Base-by-base conservation (phyloP, 2,797 vertebrate species). In the Periophthalmus magnuspinnatus region DNA sequence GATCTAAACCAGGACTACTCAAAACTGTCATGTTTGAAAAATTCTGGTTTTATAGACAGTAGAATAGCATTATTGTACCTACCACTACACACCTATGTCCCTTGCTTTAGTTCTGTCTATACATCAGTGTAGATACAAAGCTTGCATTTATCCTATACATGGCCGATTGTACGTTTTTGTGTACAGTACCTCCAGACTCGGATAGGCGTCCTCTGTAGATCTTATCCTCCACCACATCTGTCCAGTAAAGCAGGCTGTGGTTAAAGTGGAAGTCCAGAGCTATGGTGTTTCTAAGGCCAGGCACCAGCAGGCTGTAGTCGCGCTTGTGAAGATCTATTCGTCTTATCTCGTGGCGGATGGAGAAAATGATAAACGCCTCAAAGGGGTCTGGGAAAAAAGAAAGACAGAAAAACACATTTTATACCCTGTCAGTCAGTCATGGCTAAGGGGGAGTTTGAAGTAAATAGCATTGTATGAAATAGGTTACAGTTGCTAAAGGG, bases 351-450 rank as follows among this genome's bases (percentile, higher is more conserved):
- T 99, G 97, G 6, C 98, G 96, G 90, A 99, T 99, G 48, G 98
- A 99, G 91, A 99, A 99, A 92, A 99, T 99, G 84, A 99, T 95
- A 88, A 98, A 99, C 81, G 98, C 96, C 86, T 99, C 98, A 91
- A 99, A 99, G 52, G 96, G 93, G 95, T 99, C 98, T 99, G 91
- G 16, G 33, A 17, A 14, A 80, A 8, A 54, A 13, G 38, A 68
- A 75, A 77, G 34, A 9, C 34, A 64, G 62, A 64, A 47, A 60
- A 72, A 8, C 22, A 32, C 8, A 8, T 69, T 60, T 64, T 28
- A 54, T 65, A 28, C 50, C 19, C 7, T 59, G 9, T 54, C 41
- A 45, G 48, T 45, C 57, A 69, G 47, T 19, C 38, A 22, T 11
- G 10, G 48, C 34, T 21, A 16, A 65, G 11, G 33, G 66, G 2